phyloP scores from a whole-genome alignment of 2,113 vertebrate genomes.

The Sander vitreus region DNA sequence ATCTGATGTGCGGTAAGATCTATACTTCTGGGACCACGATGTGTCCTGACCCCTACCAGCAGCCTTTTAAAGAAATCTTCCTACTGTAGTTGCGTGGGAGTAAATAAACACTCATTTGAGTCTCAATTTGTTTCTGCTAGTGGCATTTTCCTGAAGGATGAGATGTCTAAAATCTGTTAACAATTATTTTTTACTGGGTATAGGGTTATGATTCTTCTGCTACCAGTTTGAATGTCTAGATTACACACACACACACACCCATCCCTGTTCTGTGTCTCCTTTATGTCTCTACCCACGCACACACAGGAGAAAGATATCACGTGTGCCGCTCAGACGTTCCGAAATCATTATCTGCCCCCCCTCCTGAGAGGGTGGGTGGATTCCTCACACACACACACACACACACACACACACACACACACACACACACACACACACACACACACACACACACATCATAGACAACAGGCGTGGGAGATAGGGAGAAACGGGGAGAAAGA shows the following conservation, averaged over 20 bases:
- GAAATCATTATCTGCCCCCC: conserved; percentile 83
- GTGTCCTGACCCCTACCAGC: conserved; percentile 16
- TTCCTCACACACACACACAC: conserved; percentile 55
- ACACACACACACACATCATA: conserved; percentile 34
- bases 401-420: conserved; percentile 22
- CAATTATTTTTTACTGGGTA: conserved; percentile 9
- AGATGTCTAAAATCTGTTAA: neutral
- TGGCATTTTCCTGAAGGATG: conserved; percentile 4
- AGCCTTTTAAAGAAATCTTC: neutral
- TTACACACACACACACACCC: conserved; percentile 17
- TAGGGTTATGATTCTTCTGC: conserved; percentile 21
- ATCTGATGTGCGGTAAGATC: neutral
- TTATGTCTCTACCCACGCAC: conserved; percentile 75
- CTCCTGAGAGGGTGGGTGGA: conserved; percentile 81
- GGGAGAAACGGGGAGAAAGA: conserved; percentile 54
- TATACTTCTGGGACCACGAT: conserved; percentile 9
- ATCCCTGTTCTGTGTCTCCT: conserved; percentile 55
- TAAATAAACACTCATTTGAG: conserved; percentile 21
- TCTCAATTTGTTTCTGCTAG: neutral
- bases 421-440: conserved; percentile 27
- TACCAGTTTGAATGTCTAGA: conserved; percentile 15
- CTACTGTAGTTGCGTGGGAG: conserved; percentile 14
- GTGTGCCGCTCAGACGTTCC: conserved; percentile 75
- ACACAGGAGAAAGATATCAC: conserved; percentile 70
- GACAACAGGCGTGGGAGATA: conserved; percentile 74